Evolutionary conservation across 2,888 invertebrate genomes (phyloP).

Genomic region (Melinopterus prodromus): DNA sequence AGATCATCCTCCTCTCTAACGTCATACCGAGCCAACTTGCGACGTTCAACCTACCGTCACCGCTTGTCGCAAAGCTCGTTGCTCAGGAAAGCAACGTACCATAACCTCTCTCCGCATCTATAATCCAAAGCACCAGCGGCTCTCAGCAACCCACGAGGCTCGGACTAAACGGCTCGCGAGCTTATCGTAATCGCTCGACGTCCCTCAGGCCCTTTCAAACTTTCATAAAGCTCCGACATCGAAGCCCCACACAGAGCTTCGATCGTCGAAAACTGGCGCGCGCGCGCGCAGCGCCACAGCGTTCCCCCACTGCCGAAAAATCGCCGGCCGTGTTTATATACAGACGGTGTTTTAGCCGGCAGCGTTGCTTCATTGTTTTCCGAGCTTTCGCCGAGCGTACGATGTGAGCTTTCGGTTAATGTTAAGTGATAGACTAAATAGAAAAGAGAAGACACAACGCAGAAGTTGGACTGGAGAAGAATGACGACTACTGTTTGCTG

Average conservation of each 20-base stretch:
- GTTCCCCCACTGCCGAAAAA: conserved; percentile 6
- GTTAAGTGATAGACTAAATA: background rate
- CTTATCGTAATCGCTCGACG: conserved; percentile 43
- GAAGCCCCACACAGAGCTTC: conserved; percentile 38
- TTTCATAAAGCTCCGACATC: conserved; percentile 42
- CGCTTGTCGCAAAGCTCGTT: background rate
- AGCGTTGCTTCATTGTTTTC: conserved; percentile 18
- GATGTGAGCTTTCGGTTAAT: background rate
- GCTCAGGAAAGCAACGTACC: background rate
- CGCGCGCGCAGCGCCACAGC: conserved; percentile 39
- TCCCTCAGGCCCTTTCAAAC: conserved; percentile 42
- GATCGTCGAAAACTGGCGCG: conserved; percentile 43
- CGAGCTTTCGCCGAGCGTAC: conserved; percentile 6
- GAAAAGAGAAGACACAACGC: background rate
- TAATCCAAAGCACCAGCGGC: background rate
- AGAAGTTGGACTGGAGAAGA: background rate
- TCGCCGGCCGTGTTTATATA: conserved; percentile 27
- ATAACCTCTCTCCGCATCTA: background rate
- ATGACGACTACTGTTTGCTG: background rate
- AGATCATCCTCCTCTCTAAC: background rate
- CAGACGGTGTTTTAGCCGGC: conserved; percentile 5
- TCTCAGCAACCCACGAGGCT: background rate
- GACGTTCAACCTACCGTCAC: background rate
- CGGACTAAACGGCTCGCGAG: conserved; percentile 13
- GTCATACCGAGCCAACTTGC: background rate